Conservation (phyloP, 2,888 invertebrate genomes). For the Agonopterix heracliana region DNA sequence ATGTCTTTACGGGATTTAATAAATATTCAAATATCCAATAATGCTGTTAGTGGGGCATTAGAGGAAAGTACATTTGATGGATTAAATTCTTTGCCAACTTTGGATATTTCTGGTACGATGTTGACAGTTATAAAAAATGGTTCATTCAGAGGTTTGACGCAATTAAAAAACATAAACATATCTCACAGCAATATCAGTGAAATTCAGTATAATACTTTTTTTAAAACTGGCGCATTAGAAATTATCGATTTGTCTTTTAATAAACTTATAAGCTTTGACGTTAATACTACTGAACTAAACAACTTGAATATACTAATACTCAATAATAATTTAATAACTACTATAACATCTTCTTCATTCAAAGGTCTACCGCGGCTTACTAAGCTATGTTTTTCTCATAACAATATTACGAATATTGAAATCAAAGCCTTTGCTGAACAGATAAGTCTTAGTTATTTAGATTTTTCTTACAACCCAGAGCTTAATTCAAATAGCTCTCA, state of each 20-base stretch:
- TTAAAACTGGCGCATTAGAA: slow-evolving; percentile 33
- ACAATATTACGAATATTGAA: slow-evolving; percentile 27
- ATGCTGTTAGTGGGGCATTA: slow-evolving; percentile 38
- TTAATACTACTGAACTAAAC: slow-evolving; percentile 39
- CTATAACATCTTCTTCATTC: slow-evolving; percentile 25
- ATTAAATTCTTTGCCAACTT: slow-evolving; percentile 34
- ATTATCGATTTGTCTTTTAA: slow-evolving; percentile 51
- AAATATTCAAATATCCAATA: slow-evolving; percentile 42
- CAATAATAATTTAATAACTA: slow-evolving; percentile 39
- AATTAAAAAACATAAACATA: slow-evolving; percentile 40
- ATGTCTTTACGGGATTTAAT: slow-evolving; percentile 29
- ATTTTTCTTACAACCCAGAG: slow-evolving; percentile 44
- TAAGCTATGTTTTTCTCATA: slow-evolving; percentile 33
- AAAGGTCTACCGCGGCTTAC: slow-evolving; percentile 24
- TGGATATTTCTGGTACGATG: slow-evolving; percentile 43
- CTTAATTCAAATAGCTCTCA: slow-evolving; percentile 24
- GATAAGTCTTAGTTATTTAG: slow-evolving; percentile 30
- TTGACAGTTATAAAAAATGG: slow-evolving; percentile 37
- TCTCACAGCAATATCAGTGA: slow-evolving; percentile 38
- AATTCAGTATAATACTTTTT: slow-evolving; percentile 43
- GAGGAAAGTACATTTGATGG: slow-evolving; percentile 42
- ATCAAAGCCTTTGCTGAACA: slow-evolving; percentile 28
- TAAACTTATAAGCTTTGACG: slow-evolving; percentile 28
- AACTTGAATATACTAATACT: slow-evolving; percentile 32
- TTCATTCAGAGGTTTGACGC: slow-evolving; percentile 43